phyloP scores from a whole-genome alignment of 2,113 vertebrate genomes.

The Amia ocellicauda region DNA sequence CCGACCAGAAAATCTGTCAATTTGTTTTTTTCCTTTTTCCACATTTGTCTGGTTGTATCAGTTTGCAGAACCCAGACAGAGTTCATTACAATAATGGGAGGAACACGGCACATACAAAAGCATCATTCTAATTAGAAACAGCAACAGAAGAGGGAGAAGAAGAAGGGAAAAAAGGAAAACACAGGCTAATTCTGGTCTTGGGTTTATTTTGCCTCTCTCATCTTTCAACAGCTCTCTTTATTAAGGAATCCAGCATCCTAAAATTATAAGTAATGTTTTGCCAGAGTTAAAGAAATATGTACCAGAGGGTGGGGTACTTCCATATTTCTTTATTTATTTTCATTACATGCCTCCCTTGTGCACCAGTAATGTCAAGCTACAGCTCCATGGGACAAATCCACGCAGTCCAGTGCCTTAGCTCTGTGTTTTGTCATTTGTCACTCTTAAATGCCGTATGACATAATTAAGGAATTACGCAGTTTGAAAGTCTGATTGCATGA shows the following conservation, averaged over 20 bases:
- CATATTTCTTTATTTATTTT: background rate
- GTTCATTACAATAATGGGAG: background rate
- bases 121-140: slow-evolving; percentile 14
- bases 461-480: slow-evolving; percentile 34
- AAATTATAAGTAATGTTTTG: background rate
- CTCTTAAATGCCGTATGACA: slow-evolving; percentile 40
- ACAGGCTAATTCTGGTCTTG: background rate
- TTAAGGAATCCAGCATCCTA: background rate
- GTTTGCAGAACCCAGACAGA: slow-evolving; percentile 6
- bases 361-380: slow-evolving; percentile 12
- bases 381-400: background rate
- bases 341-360: slow-evolving; percentile 17
- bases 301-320: background rate
- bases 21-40: background rate
- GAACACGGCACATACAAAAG: background rate
- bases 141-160: background rate
- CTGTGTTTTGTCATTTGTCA: slow-evolving; percentile 50
- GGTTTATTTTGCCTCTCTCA: background rate
- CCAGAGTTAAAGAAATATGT: slow-evolving; percentile 1
- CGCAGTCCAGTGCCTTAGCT: slow-evolving; percentile 17
- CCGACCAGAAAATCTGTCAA: background rate
- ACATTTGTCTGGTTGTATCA: background rate
- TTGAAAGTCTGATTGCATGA: slow-evolving; percentile 32
- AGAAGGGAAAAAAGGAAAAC: slow-evolving; percentile 2
- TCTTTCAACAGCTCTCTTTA: background rate